Evolutionary conservation across 2,113 vertebrate genomes (phyloP).

Genomic region (Semnornis frantzii): DNA sequence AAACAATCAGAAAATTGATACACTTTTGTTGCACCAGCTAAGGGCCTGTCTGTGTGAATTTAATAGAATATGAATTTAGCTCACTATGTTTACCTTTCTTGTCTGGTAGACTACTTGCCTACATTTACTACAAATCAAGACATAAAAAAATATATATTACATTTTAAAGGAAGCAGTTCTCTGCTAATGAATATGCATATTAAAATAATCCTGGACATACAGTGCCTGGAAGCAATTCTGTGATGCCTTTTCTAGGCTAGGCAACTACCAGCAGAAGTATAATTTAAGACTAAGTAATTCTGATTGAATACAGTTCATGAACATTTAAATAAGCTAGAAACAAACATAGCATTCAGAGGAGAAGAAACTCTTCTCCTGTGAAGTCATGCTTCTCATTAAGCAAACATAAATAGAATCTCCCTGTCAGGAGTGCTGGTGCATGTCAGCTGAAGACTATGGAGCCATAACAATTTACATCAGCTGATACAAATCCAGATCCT

Average conservation of each 20-base stretch:
- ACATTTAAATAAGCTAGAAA: background rate
- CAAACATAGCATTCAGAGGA: background rate
- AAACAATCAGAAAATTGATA: slow-evolving; percentile 29
- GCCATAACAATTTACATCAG: background rate
- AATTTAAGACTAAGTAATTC: background rate
- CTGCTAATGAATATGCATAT: background rate
- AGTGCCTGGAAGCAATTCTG: background rate
- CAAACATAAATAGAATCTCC: background rate
- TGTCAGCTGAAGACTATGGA: background rate
- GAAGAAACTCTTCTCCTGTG: background rate
- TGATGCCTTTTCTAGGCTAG: background rate
- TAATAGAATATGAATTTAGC: background rate
- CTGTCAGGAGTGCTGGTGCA: background rate
- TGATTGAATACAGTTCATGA: background rate
- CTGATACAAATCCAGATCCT: background rate
- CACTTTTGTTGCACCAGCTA: background rate
- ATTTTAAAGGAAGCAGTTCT: background rate
- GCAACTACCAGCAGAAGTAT: background rate
- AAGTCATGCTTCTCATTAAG: background rate
- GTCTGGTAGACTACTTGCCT: background rate
- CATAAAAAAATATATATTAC: background rate
- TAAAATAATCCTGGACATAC: background rate
- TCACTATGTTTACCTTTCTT: background rate
- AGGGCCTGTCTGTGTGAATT: background rate
- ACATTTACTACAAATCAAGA: background rate